A percentile compares a stretch with the other conserved stretches of the same genome.
Conservation (phyloP, 2,113 vertebrate genomes). For the Myiopsitta monachus region DNA sequence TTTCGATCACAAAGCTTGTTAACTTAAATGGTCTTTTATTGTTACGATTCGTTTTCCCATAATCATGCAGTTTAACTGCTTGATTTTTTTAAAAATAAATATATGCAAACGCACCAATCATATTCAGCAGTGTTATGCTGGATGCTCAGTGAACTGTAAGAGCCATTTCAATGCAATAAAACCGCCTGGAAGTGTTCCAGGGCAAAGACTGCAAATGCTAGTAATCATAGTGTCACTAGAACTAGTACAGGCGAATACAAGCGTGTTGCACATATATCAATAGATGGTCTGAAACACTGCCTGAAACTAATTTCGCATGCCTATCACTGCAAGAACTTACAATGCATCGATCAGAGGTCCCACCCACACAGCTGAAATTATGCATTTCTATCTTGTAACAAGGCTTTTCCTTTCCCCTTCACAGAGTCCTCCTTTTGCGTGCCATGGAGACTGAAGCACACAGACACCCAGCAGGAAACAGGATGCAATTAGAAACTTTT, state of each 20-base stretch:
- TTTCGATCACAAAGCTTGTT: conserved; percentile 82
- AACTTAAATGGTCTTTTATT: conserved; percentile 81
- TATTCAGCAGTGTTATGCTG: conserved; percentile 77
- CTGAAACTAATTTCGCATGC: conserved; percentile 29
- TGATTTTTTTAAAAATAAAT: conserved; percentile 73
- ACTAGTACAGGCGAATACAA: conserved; percentile 50
- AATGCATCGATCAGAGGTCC: not conserved
- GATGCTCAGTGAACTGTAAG: conserved; percentile 82
- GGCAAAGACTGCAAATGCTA: conserved; percentile 67
- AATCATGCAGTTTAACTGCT: conserved; percentile 74
- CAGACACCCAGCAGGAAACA: not conserved
- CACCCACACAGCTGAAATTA: conserved; percentile 14
- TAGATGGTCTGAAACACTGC: conserved; percentile 37
- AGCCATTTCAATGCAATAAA: conserved; percentile 84
- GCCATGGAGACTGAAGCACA: not conserved
- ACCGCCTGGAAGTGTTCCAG: conserved; percentile 76
- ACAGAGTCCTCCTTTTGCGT: not conserved
- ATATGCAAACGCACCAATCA: conserved; percentile 75
- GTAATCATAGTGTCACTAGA: conserved; percentile 63
- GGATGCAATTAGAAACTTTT: conserved; percentile 50
- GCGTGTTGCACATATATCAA: not conserved
- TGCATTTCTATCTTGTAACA: not conserved
- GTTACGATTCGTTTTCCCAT: conserved; percentile 77
- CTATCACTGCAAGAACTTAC: not conserved
- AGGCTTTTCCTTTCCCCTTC: not conserved